A percentile compares a stretch with the other conserved stretches of the same genome.
Evolutionary conservation across 2,113 vertebrate species (phyloP).

Genomic region (Syngnathus typhle): DNA sequence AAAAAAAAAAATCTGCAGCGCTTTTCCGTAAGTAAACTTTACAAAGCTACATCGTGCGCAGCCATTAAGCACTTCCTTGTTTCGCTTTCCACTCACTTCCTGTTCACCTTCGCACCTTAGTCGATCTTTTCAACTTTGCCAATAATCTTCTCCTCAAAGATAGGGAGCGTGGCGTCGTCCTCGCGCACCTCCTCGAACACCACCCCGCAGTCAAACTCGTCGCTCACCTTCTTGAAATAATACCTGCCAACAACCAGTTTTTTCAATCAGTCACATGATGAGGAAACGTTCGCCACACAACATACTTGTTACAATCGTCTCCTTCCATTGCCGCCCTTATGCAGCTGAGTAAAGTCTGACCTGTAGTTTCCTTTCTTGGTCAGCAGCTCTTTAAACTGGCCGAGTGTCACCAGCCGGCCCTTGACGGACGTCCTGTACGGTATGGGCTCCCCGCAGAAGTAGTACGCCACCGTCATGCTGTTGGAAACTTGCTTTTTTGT

Average conservation of each 20-base stretch:
- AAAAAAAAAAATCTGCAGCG: slow-evolving; percentile 74
- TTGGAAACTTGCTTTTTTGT: slow-evolving; percentile 75
- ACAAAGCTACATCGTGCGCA: slow-evolving; percentile 77
- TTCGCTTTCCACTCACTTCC: slow-evolving; percentile 47
- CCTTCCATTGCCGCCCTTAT: too few relatives aligned
- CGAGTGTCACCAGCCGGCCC: slow-evolving; percentile 81
- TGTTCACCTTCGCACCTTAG: slow-evolving; percentile 54
- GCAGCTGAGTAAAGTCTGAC: slow-evolving; percentile 54
- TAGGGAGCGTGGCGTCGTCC: slow-evolving; percentile 81
- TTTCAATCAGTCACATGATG: neutral
- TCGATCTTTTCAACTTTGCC: slow-evolving; percentile 94
- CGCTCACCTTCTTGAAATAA: slow-evolving; percentile 96
- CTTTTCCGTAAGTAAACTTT: slow-evolving; percentile 79
- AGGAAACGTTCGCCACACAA: too few relatives aligned
- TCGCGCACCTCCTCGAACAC: slow-evolving; percentile 93
- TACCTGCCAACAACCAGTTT: slow-evolving; percentile 68
- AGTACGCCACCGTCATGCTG: slow-evolving; percentile 89
- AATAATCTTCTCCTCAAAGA: slow-evolving; percentile 90
- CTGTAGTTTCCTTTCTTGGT: slow-evolving; percentile 96
- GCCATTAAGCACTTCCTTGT: slow-evolving; percentile 48
- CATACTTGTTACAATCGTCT: too few relatives aligned
- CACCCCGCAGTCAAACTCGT: slow-evolving; percentile 93
- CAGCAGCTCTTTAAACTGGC: slow-evolving; percentile 94
- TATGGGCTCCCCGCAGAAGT: slow-evolving; percentile 93
- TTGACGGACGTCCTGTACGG: slow-evolving; percentile 88